These are phyloP conservation scores for Aeoliscus strigatus DNA, from an alignment of 2,797 vertebrate species.

Conservation along the genomic window DNA sequence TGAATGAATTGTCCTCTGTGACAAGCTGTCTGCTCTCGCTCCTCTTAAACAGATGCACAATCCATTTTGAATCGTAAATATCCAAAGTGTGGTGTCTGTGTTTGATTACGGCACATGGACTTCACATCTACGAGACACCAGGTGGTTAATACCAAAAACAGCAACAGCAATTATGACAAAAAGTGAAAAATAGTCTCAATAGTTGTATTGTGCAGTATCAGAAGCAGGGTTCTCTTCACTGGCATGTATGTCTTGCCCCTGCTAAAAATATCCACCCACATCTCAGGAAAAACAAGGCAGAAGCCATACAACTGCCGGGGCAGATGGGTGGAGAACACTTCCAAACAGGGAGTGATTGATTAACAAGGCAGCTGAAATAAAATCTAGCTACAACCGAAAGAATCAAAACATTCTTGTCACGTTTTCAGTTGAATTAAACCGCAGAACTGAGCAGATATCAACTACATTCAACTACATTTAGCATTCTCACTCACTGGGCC, in stretches of 20 bases:
- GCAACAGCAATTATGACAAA: slow-evolving; percentile 36
- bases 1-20: slow-evolving; percentile 53
- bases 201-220: slow-evolving; percentile 35
- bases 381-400: no score
- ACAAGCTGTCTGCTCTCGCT: slow-evolving; percentile 34
- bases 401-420: no score
- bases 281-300: slow-evolving; percentile 14
- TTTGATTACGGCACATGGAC: slow-evolving; percentile 49
- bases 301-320: background rate
- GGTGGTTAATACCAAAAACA: slow-evolving; percentile 39
- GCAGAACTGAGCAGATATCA: no score
- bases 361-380: no score
- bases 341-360: no score
- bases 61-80: slow-evolving; percentile 42
- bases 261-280: slow-evolving; percentile 55
- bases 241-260: slow-evolving; percentile 26
- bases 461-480: no score
- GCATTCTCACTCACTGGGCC: no score
- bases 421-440: no score
- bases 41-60: slow-evolving; percentile 15
- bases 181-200: slow-evolving; percentile 40
- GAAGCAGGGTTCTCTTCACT: slow-evolving; percentile 41
- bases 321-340: background rate
- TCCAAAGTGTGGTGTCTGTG: slow-evolving; percentile 31
- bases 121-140: slow-evolving; percentile 26